Base-by-base conservation (phyloP, 1,140 invertebrate species). In the Goniozus legneri region DNA sequence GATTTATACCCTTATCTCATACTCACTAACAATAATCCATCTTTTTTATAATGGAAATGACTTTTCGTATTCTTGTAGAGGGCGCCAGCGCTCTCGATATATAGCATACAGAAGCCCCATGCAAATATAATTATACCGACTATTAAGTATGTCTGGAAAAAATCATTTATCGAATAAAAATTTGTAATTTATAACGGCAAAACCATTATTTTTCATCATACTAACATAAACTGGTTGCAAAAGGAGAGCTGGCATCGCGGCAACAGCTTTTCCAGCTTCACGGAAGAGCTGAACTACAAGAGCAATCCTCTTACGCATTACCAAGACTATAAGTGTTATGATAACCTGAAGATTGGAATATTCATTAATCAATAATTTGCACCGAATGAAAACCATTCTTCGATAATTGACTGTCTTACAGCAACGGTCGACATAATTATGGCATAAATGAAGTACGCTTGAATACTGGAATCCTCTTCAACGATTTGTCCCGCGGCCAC, bases 241-340 rank as follows among this genome's bases (percentile, higher is more conserved):
- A 13, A 91, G 70, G n/a, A 91, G 66, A 3, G 81, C 64, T 2
- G 89, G 88, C 80, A 90, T 87, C 3, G 79, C 67, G 15, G 71
- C 69, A 8, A 91, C 72, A 7, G 86, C 87, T 69, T 85, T 86
- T 38, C 87, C 87, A 14, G 88, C 84, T 75, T 91, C 88, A 46
- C 80, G 78, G 62, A 91, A 90, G 22, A 90, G 71, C 31, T 82
- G 78, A 20, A 86, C 80, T 0, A 88, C 86, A 37, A 89, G 69
- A 20, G 76, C 68, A 37, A 90, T 84, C 41, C 87, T 73, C 59
- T 86, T 87, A 56, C 87, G 77, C 83, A 91, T 82, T 1, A 84
- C 82, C 15, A 89, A 58, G 3, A 90, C 71, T 1, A 89, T 69
- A n/a, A 89, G 50, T 36, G 87, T 49, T 27, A 87, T 76, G 31